Evolutionary conservation across 2,888 invertebrate species (phyloP), one percentile per base, ranked within the genome.

Genomic region (Julus scanicus): DNA sequence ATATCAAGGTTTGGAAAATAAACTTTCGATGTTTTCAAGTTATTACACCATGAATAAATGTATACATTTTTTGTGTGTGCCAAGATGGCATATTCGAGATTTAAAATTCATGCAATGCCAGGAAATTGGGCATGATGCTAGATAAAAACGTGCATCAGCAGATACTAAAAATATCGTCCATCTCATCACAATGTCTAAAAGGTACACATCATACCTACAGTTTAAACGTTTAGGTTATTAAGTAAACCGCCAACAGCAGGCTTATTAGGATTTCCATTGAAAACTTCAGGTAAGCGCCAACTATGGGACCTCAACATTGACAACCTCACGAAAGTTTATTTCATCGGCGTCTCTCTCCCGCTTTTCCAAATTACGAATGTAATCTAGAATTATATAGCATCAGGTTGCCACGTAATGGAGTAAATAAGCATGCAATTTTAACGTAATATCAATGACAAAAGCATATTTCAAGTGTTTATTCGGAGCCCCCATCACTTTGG

Each of bases 241-340:
- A 17, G n/a, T 63, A 20, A 63, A 63, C 63, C n/a, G 5, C 17
- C 4, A 63, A 4, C 5, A 63, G 20, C 8, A n/a, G 20, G 2
- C 20, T 17, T 63, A 6, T 13, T 53, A 53, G 53, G 63, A 20
- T 20, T 2, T 63, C 20, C 17, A 20, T 49, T 20, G 20, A 20
- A 63, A 63, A 63, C 63, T 63, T 63, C 63, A 63, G 63, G 63
- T 63, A 63, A 63, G 63, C 20, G n/a, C 5, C 63, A n/a, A 63
- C 63, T 63, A 63, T 63, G 63, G 63, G 20, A 20, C n/a, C 63
- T 6, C 63, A 63, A 57, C 17, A 57, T 15, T 17, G 49, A 57
- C 17, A 17, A 57, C 57, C 49, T 3, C 63, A 6, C n/a, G n/a
- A 63, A 63, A 63, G 63, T 63, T 63, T 63, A 8, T 11, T 63